These are phyloP conservation scores for Bimastos eiseni DNA, from an alignment of 2,888 invertebrate species.

Conservation along the genomic window DNA sequence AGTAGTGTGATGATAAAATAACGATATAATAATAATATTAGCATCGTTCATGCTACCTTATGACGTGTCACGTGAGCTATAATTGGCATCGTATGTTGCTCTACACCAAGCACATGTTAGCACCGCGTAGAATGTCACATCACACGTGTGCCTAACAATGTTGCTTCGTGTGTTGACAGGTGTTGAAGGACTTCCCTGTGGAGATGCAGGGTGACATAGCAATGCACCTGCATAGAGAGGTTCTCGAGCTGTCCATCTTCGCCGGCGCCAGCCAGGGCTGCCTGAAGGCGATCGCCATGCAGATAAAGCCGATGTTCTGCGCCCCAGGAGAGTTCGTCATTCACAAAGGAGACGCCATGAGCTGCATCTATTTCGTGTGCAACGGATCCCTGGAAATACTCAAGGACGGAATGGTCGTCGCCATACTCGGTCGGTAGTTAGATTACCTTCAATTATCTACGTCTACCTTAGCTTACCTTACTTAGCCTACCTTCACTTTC, in stretches of 20 bases:
- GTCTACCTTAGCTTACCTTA: too few relatives aligned
- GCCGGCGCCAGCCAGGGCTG: conserved; percentile 92
- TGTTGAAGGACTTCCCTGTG: conserved; percentile 91
- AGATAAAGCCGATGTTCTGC: conserved; percentile 82
- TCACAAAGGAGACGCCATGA: conserved; percentile 89
- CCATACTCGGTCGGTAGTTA: conserved; percentile 88
- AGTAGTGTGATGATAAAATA: too few relatives aligned
- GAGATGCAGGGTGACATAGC: conserved; percentile 92
- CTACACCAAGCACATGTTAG: too few relatives aligned
- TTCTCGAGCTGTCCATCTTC: conserved; percentile 89
- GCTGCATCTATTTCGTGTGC: conserved; percentile 91
- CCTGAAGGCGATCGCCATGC: conserved; percentile 79
- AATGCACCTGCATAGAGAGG: conserved; percentile 91
- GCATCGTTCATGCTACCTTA: too few relatives aligned
- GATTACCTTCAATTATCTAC: neutral
- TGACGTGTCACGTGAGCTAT: too few relatives aligned
- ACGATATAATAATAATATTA: too few relatives aligned
- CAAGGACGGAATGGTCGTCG: conserved; percentile 93
- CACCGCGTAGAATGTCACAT: too few relatives aligned
- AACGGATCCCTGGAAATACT: conserved; percentile 97
- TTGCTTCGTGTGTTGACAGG: too few relatives aligned
- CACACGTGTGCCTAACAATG: too few relatives aligned
- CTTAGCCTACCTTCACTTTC: too few relatives aligned
- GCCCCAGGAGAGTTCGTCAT: conserved; percentile 93
- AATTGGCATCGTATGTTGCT: too few relatives aligned